Base-by-base conservation (phyloP, 2,888 invertebrate species). In the Exephanes ischioxanthus region DNA sequence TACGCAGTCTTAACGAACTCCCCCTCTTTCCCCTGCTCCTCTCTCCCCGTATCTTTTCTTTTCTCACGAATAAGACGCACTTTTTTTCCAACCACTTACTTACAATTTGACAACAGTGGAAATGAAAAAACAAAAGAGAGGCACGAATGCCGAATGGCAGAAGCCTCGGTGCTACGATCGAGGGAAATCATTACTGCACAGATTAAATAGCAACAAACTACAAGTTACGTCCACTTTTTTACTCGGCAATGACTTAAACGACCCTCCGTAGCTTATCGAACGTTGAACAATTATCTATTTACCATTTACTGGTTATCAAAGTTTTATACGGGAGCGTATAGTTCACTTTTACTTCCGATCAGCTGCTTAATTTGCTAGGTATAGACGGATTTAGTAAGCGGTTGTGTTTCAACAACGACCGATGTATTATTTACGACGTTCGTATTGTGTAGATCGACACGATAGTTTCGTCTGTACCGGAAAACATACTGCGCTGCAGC, bases 231-330 rank as follows among this genome's bases (percentile, higher is more conserved):
- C 48, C 22, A 33, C n/a, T 80, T 66, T 33, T 75, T 68, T 53
- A 19, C 55, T 80, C 71, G 51, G 26, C 22, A 19, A n/a, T 37
- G 70, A 22, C 9, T 22, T 22, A 6, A 53, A 55, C 33, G 9
- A 26, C 55, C 6, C 30, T 7, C 55, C 33, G 45, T 19, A 68
- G 7, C 58, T 63, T 33, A 30, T 30, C 16, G 16, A 63, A 33
- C 33, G 33, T 33, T 16, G 33, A 16, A 30, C 16, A 63, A 33
- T 63, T 33, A 7, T 63, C 22, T 75, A 85, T 81, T 85, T 85
- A 85, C 84, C 81, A 85, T 85, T 81, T 73, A 78, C 78, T 11
- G n/a, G 66, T 73, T 41, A 66, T 70, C 11, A 55, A 71, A 78
- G 14, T 58, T 73, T 33, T 45, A 58, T 67, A 73, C 45, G 41